phyloP scores from a whole-genome alignment of 1,140 invertebrate genomes.

The Drosophila melanica region DNA sequence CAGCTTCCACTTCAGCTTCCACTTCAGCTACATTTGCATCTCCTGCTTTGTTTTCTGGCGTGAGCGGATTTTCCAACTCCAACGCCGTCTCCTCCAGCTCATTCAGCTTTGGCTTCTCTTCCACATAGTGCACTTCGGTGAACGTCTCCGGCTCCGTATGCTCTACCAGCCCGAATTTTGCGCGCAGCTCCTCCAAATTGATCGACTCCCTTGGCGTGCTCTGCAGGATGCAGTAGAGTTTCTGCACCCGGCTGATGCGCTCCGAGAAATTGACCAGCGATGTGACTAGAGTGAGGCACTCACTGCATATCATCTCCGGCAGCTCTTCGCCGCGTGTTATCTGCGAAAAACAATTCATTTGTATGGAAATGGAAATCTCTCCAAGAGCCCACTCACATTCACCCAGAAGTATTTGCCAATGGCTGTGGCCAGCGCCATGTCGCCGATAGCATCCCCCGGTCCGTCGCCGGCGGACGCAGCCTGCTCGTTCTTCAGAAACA shows the following conservation, averaged over 20 bases:
- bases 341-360: conserved; percentile 23
- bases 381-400: conserved; percentile 50
- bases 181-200: conserved; percentile 52
- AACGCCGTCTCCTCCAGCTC: conserved; percentile 48
- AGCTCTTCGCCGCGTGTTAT: conserved; percentile 61
- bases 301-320: conserved; percentile 67
- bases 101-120: conserved; percentile 60
- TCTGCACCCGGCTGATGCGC: conserved; percentile 65
- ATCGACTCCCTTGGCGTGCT: conserved; percentile 30
- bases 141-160: conserved; percentile 45
- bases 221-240: conserved; percentile 59
- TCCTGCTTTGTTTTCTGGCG: conserved; percentile 21
- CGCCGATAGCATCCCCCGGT: conserved; percentile 1
- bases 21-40: conserved; percentile 1
- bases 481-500: conserved; percentile 68
- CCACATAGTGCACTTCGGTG: conserved; percentile 66
- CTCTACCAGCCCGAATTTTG: conserved; percentile 49
- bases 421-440: conserved; percentile 59
- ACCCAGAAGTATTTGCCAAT: conserved; percentile 77
- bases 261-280: conserved; percentile 73
- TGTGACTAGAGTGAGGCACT: conserved; percentile 66
- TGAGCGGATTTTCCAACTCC: conserved; percentile 65
- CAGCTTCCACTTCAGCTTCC: background rate
- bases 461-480: conserved; percentile 15
- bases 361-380: background rate